Conservation (phyloP, 2,888 invertebrate species). For the Stenchaetothrips biformis region DNA sequence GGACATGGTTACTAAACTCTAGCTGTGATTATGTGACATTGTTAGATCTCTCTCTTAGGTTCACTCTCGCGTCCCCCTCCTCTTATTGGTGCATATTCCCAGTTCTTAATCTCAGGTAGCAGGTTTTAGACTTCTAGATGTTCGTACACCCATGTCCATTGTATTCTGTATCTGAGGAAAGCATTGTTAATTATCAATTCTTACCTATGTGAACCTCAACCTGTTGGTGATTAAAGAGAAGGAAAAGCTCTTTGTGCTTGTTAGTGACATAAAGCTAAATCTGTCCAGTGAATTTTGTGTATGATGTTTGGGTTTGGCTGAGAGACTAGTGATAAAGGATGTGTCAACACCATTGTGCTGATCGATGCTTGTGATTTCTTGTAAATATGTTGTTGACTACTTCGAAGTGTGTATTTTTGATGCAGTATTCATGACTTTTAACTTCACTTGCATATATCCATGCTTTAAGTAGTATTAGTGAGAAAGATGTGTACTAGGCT, state of each 20-base stretch:
- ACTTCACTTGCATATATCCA: neutral
- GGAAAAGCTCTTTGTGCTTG: neutral
- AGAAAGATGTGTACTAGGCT: neutral
- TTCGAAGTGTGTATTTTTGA: slow-evolving; percentile 20
- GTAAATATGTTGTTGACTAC: slow-evolving; percentile 4
- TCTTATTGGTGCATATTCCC: neutral
- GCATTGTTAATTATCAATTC: neutral
- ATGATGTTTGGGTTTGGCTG: neutral
- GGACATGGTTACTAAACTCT: neutral
- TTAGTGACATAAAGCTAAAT: neutral
- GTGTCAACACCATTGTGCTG: slow-evolving; percentile 7
- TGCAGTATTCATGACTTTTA: slow-evolving; percentile 20
- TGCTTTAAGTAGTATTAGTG: neutral
- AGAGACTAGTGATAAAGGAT: neutral
- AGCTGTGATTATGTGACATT: neutral
- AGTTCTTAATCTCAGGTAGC: neutral
- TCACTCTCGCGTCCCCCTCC: too few species aligned
- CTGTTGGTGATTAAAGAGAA: neutral
- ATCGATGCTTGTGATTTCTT: neutral
- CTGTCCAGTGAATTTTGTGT: neutral
- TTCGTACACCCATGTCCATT: neutral
- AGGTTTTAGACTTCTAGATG: neutral
- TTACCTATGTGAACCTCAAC: neutral
- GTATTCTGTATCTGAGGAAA: neutral
- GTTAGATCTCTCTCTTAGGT: neutral